Evolutionary conservation across 2,888 invertebrate genomes (phyloP), one percentile per base, ranked within the genome.

Genomic region (Drosophila cracens): DNA sequence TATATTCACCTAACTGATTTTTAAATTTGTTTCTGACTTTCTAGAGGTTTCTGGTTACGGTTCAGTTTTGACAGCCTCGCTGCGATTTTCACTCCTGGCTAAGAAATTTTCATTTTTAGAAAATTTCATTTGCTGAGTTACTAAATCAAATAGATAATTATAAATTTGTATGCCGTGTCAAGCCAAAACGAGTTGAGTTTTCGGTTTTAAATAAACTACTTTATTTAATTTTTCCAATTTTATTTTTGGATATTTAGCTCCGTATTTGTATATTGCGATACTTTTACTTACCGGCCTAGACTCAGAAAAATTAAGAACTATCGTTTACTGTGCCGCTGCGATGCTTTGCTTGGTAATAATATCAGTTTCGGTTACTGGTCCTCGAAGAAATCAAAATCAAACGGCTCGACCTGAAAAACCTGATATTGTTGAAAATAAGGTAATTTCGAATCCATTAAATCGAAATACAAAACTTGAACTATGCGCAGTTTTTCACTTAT

Each of bases 71-170:
- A 31, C 10, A 2, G 4, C n/a, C n/a, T 40, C 10, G 3, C 13
- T 43, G 21, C 6, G 1, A 21, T 7, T 13, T 4, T 43, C 7
- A 43, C 0, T 1, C 3, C 7, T 21, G 11, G 1, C 7, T 13
- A 11, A 0, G 25, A 25, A 25, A 25, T 25, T 25, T 25, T 25
- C 25, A 25, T 25, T 25, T 11, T 16, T 10, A n/a, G 40, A 4
- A 10, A n/a, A 40, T 10, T 40, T n/a, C 10, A 10, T 43, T 43
- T 21, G 21, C 1, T 6, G 11, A 43, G 11, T 21, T 21, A 21
- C 6, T 13, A 21, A 13, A 43, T 43, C 5, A n/a, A 40, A 5
- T 10, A n/a, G n/a, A 5, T n/a, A n/a, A 18, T 8, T 38, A 8
- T 4, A 18, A 8, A 8, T 38, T 38, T 36, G 8, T 4, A 4